phyloP scores from a whole-genome alignment of 2,797 vertebrate species.

The Setipinna tenuifilis region DNA sequence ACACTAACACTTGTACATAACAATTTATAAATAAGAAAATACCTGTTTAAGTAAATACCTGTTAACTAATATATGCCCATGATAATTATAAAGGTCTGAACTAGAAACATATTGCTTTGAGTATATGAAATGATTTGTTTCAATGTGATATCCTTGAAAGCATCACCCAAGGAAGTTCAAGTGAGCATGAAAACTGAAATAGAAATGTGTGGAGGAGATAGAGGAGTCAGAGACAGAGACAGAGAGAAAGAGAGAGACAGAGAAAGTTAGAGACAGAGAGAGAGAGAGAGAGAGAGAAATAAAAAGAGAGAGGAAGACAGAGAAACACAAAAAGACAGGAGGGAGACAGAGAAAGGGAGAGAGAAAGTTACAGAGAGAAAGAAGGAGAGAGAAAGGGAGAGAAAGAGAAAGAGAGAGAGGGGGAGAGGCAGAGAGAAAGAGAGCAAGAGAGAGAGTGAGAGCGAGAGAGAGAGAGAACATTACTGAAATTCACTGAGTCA shows the following conservation, averaged over 20 bases:
- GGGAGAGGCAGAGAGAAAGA: neutral
- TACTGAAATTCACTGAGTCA: slow-evolving; percentile 28
- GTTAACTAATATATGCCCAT: neutral
- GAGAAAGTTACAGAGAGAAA: neutral
- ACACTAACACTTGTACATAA: too few species aligned
- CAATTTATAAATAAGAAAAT: too few species aligned
- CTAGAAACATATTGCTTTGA: neutral
- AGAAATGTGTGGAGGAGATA: neutral
- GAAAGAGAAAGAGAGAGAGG: too few species aligned
- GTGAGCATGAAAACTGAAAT: neutral
- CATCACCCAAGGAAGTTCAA: neutral
- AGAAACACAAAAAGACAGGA: neutral
- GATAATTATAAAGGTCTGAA: neutral
- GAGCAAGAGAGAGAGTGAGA: neutral
- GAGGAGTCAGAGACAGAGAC: too few species aligned
- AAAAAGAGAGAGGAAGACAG: too few species aligned
- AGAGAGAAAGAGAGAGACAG: neutral
- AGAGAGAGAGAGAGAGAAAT: neutral
- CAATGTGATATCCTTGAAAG: neutral
- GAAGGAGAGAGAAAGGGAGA: neutral
- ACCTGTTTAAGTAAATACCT: neutral
- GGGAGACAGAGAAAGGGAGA: neutral
- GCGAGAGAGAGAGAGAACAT: slow-evolving; percentile 26
- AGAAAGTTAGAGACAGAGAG: too few species aligned
- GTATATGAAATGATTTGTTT: too few species aligned